Evolutionary conservation across 2,797 vertebrate genomes (phyloP), one percentile per base, ranked within the genome.

Genomic region (Bradypodion ventrale): DNA sequence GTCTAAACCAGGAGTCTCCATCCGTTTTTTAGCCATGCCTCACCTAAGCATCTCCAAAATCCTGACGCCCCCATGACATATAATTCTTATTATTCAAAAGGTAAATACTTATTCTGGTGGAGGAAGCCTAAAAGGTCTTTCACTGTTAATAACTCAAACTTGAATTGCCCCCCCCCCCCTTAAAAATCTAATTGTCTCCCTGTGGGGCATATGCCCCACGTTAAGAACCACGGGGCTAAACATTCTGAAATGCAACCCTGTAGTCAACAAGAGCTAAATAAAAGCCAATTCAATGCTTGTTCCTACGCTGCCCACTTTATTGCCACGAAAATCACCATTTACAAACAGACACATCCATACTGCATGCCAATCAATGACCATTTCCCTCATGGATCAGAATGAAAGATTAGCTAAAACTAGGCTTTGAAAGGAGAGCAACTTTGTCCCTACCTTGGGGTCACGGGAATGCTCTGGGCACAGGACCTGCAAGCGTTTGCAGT

Each of bases 401-500:
- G 23, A 23, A 13, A 40, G 10, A 7, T 23, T 35, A 52, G 63
- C 49, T 46, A 10, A 70, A 10, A 42, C 4, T 4, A 9, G 37
- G 19, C 29, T 35, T 66, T 42, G 32, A 62, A 40, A 5, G n/a
- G 13, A 85, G 56, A 12, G 8, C 16, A 32, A 9, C 15, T 37
- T 21, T 35, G 13, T 9, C 13, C 32, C 89, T 82, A 98, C 98
- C 97, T 98, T 99, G 56, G 98, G 98, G 91, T 99, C 97, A 83
- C 97, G 95, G 77, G 97, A 99, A 96, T 98, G 98, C 92, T 98
- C 98, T 0, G 98, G 98, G 91, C 98, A 99, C 74, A 99, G 93
- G 89, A 98, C 98, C 91, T 98, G 98, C 88, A 99, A 97, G 75
- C 98, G 96, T 87, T 99, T 99, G 91, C 98, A 99, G 90, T 99